These are phyloP conservation scores for Carpatolechia fugitivella DNA, from an alignment of 2,888 invertebrate genomes.

Conservation along the genomic window DNA sequence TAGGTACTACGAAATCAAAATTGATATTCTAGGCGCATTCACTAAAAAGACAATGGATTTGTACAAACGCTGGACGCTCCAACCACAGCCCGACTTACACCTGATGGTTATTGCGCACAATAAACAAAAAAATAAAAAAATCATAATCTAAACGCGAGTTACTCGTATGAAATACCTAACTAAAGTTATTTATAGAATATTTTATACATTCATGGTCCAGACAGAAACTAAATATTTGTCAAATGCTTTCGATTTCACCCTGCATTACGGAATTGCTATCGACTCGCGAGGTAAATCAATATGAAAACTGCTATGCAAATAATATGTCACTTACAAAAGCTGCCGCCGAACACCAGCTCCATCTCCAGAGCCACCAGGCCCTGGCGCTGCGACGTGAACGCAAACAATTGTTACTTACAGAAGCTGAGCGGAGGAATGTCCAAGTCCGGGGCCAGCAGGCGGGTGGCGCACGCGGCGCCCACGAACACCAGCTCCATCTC, in stretches of 20 bases:
- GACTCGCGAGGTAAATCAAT: no score
- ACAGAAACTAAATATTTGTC: no score
- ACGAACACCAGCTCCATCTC: slow-evolving; percentile 95
- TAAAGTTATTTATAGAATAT: no score
- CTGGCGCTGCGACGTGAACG: slow-evolving; percentile 50
- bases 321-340: no score
- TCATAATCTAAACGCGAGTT: no score
- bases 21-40: not conserved
- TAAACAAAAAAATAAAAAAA: not conserved
- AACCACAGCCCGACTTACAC: slow-evolving; percentile 35
- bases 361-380: slow-evolving; percentile 89
- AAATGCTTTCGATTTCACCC: no score
- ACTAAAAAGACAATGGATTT: slow-evolving; percentile 2
- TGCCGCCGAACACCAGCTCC: slow-evolving; percentile 92
- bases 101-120: not conserved
- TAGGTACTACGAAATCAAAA: no score
- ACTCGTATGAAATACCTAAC: no score
- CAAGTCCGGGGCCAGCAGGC: slow-evolving; percentile 84
- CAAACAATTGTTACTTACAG: slow-evolving; percentile 39
- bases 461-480: slow-evolving; percentile 94
- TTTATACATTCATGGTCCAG: no score
- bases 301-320: no score
- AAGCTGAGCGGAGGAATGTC: slow-evolving; percentile 59
- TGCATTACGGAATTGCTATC: no score
- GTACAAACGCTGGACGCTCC: slow-evolving; percentile 39